Base-by-base conservation (phyloP, 2,888 invertebrate genomes). In the Athrips mouffetella region DNA sequence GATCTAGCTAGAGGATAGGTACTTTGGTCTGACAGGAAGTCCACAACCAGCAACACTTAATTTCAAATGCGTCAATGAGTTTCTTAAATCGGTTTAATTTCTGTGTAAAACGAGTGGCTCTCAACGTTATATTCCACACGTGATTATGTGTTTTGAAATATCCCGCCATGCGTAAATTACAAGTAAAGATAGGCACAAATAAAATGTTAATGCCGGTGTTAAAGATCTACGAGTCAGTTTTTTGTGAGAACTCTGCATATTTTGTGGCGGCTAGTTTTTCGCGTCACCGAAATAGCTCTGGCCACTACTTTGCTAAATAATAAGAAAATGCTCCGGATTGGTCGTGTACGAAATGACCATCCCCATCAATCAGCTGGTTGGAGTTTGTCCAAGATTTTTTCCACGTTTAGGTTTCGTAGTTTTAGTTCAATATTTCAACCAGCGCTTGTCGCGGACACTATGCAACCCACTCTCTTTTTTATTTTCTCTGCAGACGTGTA, bases 281-380 rank as follows among this genome's bases (percentile, higher is more conserved):
- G 76, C 78, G 71, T 80, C 73, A 79, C 84, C 74, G 67, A 88
- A 88, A 88, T 88, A 88, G 87, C 83, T 73, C 75, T 73, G 77
- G 81, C 81, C 78, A 79, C 85, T 80, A 79, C 78, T 87, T 83
- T 76, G 82, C 87, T 87, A 80, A 88, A 88, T 87, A 88, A 87
- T 87, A 88, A 80, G 87, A 88, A 86, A 86, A 85, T 83, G 80
- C 77, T 80, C 82, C 75, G 76, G 86, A 87, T 88, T 88, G 87
- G 87, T 82, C 85, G 87, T 86, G 86, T 81, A 82, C 87, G 78
- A 87, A 85, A 86, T 88, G 88, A 84, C 88, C 88, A 88, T 87
- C 88, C 88, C 87, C 88, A 88, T 88, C 88, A 87, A 88, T 88
- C 88, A 88, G 85, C 85, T 85, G 81, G 80, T 88, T 88, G 88